Evolutionary conservation across 2,113 vertebrate genomes (phyloP), one percentile per base, ranked within the genome.

Genomic region (Tricholaema leucomelas): DNA sequence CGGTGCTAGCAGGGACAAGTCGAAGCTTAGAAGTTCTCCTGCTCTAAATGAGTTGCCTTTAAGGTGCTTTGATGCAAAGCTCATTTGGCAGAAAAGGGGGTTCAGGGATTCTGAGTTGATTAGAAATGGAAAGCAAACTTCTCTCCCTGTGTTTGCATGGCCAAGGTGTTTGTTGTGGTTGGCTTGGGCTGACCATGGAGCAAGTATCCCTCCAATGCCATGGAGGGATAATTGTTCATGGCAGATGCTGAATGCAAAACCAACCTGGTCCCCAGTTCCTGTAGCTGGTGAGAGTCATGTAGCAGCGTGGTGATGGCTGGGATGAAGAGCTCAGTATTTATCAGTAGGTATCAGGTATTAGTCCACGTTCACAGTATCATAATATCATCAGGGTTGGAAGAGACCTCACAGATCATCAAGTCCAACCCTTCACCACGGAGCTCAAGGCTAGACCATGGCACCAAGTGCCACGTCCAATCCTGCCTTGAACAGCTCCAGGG

Each of bases 1-100:
- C 63, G 0, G 78, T 5, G 92, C 93, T 71, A 9, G 67, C 81
- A 42, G 93, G 93, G 92, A 92, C 75, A 81, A 91, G 75, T 46
- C 48, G 20, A 95, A 85, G 90, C 75, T 94, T 79, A 89, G 93
- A 96, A 94, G 93, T 87, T 79, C 75, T 48, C 48, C 85, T 25
- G 87, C 16, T 56, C 27, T 16, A 91, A 94, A 92, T 3, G 66
- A 76, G 35, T 82, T 72, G 90, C 78, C 75, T 79, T 6, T 1
- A 5, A 81, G 79, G 90, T 64, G 71, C 80, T 95, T 72, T 91
- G 87, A 89, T 85, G 85, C 76, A 25, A 73, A 91, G n/a, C 58
- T 80, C 80, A 15, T 83, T 80, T 55, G 69, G 82, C 69, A 77
- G 82, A 56, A 18, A 40, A 36, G 27, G 38, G 35, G 23, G 23